phyloP scores from a whole-genome alignment of 2,888 invertebrate species.

The Iphiclides podalirius region DNA sequence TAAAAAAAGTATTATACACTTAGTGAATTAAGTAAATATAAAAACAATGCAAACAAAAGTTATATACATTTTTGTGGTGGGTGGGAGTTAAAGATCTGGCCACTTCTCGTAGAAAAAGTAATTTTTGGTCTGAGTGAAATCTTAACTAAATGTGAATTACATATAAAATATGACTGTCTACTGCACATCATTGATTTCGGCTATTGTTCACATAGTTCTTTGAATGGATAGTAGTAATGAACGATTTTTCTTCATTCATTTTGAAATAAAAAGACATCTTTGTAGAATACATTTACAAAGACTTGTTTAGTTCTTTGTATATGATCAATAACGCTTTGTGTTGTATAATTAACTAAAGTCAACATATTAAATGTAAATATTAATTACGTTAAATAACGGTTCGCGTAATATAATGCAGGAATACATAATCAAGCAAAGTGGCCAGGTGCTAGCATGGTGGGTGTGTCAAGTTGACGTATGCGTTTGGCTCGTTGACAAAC shows the following conservation, averaged over 20 bases:
- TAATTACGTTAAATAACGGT: not conserved
- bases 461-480: conserved; percentile 33
- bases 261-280: too few relatives aligned
- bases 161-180: not conserved
- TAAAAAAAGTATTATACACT: conserved; percentile 45
- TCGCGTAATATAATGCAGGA: not conserved
- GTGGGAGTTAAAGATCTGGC: conserved; percentile 65
- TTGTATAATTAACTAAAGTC: not conserved
- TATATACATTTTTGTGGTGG: conserved; percentile 70
- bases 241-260: too few relatives aligned
- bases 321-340: too few relatives aligned
- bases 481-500: conserved; percentile 5
- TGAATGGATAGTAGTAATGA: too few relatives aligned
- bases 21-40: conserved; percentile 47
- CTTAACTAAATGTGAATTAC: conserved; percentile 25
- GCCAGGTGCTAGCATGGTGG: conserved; percentile 75
- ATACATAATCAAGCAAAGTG: conserved; percentile 44
- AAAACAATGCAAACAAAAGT: conserved; percentile 51
- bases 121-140: conserved; percentile 48
- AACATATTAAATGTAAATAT: not conserved
- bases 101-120: conserved; percentile 49
- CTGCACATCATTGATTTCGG: not conserved
- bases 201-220: not conserved
- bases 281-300: too few relatives aligned
- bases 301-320: too few relatives aligned